Base-by-base conservation (phyloP, 1,140 invertebrate species). In the Drosophila subpulchrella region DNA sequence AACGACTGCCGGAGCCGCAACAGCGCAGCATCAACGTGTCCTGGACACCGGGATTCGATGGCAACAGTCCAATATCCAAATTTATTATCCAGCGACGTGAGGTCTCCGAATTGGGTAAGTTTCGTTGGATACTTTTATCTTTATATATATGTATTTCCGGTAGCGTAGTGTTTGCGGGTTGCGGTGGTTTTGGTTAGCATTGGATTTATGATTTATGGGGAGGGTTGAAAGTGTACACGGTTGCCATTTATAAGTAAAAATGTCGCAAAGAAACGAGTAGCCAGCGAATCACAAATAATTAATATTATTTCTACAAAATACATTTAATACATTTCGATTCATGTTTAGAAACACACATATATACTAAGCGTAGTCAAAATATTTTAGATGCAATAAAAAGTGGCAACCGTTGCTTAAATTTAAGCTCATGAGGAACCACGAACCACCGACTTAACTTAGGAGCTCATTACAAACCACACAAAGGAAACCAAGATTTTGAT, bases 21-120 rank as follows among this genome's bases (percentile, higher is more conserved):
- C 94, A 95, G 75, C 92, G 95, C 50, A 94, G 95, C 12, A 97
- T 99, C 38, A 98, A 98, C 92, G 95, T 99, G 1, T 96, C 95
- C 12, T 99, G 98, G 98, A 96, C 96, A 8, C 96, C 97, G 0
- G 97, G 97, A 11, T 99, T 99, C 93, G 97, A 99, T 93, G 99
- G 99, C 42, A 99, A 99, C 91, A 98, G 97, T 91, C 97, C 97
- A 2, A 97, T 99, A 50, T 95, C 96, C 61, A 98, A 98, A 90
- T 99, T 96, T 92, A 97, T 98, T 70, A 94, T 99, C 27, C 97
- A 99, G 92, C 97, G 96, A 92, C 94, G 97, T 75, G 96, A 97
- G 84, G 96, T 98, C 30, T 96, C 96, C 12, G 96, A 97, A 92
- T 94, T 96, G 63, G 96, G 96, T 96, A 93, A 93, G 94, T 91